phyloP scores from a whole-genome alignment of 1,140 invertebrate genomes.

The Scaptomyza montana region DNA sequence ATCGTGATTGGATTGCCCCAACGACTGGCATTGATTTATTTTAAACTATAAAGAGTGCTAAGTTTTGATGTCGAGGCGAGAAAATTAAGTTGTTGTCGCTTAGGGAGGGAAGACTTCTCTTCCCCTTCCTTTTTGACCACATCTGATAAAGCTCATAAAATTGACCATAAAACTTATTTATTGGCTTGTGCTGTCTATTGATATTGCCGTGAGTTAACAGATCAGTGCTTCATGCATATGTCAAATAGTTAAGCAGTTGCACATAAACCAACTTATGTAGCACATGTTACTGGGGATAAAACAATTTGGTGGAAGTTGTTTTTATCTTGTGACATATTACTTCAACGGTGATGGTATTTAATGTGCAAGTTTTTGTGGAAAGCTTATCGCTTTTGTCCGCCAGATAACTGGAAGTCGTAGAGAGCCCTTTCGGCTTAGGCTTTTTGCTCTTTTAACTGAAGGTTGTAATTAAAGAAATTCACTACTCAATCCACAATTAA shows the following conservation, averaged over 20 bases:
- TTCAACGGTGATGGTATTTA: not conserved
- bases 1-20: conserved; percentile 52
- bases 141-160: conserved; percentile 69
- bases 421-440: too few species aligned
- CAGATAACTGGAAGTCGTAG: not conserved
- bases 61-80: conserved; percentile 64
- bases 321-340: not conserved
- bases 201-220: conserved; percentile 57
- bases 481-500: too few species aligned
- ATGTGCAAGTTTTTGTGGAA: not conserved
- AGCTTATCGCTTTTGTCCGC: not conserved
- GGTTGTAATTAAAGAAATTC: too few species aligned
- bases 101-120: conserved; percentile 23
- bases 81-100: conserved; percentile 76
- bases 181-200: conserved; percentile 41
- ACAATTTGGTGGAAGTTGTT: conserved; percentile 17
- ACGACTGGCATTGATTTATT: conserved; percentile 70
- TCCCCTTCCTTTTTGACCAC: not conserved
- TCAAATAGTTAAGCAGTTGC: conserved; percentile 51
- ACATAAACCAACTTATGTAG: conserved; percentile 18
- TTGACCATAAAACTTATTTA: conserved; percentile 73
- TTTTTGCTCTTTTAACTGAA: too few species aligned
- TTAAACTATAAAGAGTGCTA: conserved; percentile 54
- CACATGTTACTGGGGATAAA: too few species aligned
- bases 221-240: conserved; percentile 44